Evolutionary conservation across 2,888 invertebrate species (phyloP), one percentile per base, ranked within the genome.

Genomic region (Chouioia cunea): DNA sequence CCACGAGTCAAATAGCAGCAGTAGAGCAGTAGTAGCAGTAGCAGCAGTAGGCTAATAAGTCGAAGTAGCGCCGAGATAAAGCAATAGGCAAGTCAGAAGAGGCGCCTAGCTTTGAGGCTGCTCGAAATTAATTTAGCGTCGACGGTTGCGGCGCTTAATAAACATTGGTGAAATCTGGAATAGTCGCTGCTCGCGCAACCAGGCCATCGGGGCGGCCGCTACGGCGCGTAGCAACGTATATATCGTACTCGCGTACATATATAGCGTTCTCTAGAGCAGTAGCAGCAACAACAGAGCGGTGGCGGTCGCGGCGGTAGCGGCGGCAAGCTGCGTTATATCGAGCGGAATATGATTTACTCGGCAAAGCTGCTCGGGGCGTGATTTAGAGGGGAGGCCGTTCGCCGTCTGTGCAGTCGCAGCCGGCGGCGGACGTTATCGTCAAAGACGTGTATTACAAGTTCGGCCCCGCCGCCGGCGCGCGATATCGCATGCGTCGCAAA

Each of bases 301-400:
- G 63, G 20, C 47, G n/a, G 12, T 12, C 3, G 27, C 6, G 10
- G 36, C 36, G 6, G 36, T 8, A n/a, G n/a, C n/a, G n/a, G 36
- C 36, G 2, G 36, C 36, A 36, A 36, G 53, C 53, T 62, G 48
- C 57, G 62, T 56, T 65, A 63, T 62, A 73, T 73, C 70, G 73
- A 73, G 52, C 73, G 63, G 73, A 73, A 66, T 73, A 73, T 73
- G 73, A 73, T 73, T 73, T 73, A 73, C 62, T 73, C 69, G 63
- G 66, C 43, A 67, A 70, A 70, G 66, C 70, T 73, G 73, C 73
- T 73, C 73, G 46, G 52, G 67, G 70, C 70, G 64, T 73, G 70
- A 73, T 73, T 73, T 73, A 73, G 60, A 52, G 57, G 48, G 47
- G 60, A 52, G 57, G 50, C 36, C n/a, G 23, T 22, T 16, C 15